phyloP scores from a whole-genome alignment of 2,888 invertebrate species.

The Panorpa germanica region DNA sequence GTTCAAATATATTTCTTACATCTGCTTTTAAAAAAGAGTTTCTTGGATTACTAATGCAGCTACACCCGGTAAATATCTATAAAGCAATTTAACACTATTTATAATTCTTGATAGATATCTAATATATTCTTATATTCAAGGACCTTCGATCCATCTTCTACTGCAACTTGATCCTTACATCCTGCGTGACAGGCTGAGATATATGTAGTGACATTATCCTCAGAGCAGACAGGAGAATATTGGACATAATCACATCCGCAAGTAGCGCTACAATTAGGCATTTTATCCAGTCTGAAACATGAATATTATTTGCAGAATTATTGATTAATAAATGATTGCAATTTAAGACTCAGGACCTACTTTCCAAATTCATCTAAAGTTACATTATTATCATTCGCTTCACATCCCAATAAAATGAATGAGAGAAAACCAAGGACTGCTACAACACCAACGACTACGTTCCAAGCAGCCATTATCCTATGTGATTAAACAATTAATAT shows the following conservation, averaged over 20 bases:
- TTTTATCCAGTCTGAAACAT: constrained; percentile 24
- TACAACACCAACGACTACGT: constrained; percentile 35
- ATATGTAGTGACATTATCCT: constrained; percentile 31
- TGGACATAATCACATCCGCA: constrained; percentile 41
- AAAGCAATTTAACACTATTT: too few relatives aligned
- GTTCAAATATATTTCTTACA: too few relatives aligned
- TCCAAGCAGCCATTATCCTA: constrained; percentile 39
- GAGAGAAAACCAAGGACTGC: constrained; percentile 41
- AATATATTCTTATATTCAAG: constrained; percentile 11
- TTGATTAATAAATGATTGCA: constrained; percentile 1
- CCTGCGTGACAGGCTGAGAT: constrained; percentile 57
- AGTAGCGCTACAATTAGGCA: constrained; percentile 30
- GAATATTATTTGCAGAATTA: constrained; percentile 11
- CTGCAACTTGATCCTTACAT: constrained; percentile 23
- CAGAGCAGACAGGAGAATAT: constrained; percentile 43
- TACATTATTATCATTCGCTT: constrained; percentile 34
- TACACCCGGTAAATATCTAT: too few relatives aligned
- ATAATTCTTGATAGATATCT: too few relatives aligned
- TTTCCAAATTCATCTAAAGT: constrained; percentile 21
- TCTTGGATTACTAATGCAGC: too few relatives aligned
- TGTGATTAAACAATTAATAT: too few relatives aligned
- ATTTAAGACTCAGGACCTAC: constrained; percentile 12
- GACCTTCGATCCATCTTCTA: constrained; percentile 21
- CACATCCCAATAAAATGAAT: constrained; percentile 46
- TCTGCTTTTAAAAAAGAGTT: too few relatives aligned